Evolutionary conservation across 1,140 invertebrate species (phyloP).

Genomic region (Pemphigus obesinymphae): DNA sequence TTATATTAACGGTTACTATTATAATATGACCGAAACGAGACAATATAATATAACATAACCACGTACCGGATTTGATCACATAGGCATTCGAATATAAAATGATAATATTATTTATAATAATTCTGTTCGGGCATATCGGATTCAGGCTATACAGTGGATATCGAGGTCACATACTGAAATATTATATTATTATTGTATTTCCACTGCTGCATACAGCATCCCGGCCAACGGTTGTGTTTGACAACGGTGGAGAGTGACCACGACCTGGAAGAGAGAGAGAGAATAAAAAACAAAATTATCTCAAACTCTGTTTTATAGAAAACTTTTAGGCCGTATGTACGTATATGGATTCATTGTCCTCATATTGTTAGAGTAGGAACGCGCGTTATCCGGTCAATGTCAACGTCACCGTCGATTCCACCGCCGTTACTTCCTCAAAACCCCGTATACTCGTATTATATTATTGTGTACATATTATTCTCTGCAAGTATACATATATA

Average conservation of each 20-base stretch:
- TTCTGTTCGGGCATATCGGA: background rate
- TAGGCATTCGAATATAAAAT: too few relatives aligned
- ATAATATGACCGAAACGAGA: too few relatives aligned
- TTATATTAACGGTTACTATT: too few relatives aligned
- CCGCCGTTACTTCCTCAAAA: background rate
- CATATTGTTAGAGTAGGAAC: too few relatives aligned
- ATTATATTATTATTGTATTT: background rate
- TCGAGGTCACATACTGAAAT: background rate
- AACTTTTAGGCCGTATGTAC: background rate
- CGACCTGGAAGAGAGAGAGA: background rate
- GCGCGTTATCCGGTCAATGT: slow-evolving; percentile 33
- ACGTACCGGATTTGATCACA: too few relatives aligned
- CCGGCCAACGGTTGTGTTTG: background rate
- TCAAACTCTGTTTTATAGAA: slow-evolving; percentile 5
- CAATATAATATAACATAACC: too few relatives aligned
- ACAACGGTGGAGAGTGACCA: background rate
- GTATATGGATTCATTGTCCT: background rate
- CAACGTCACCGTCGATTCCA: background rate
- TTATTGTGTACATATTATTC: background rate
- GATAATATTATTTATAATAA: background rate
- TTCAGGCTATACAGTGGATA: background rate
- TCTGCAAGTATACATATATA: background rate
- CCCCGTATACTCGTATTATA: too few relatives aligned
- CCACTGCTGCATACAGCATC: background rate
- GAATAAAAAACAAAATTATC: slow-evolving; percentile 10